Percentiles rank a stretch among this genome's conserved stretches.
phyloP scores from a whole-genome alignment of 2,888 invertebrate species.

The Pristionchus mayeri region DNA sequence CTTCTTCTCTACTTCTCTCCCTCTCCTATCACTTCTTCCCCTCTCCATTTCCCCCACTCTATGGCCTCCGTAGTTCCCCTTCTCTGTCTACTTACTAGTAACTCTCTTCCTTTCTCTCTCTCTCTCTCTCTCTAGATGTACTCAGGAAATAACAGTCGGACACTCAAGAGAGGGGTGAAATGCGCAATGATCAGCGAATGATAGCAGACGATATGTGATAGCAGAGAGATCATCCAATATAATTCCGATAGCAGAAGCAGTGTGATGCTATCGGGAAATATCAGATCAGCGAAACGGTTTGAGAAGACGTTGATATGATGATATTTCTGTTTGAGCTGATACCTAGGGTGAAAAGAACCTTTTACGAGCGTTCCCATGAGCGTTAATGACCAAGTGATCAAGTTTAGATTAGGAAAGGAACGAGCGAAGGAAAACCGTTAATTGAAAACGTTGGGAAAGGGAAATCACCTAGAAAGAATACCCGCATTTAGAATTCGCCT shows the following conservation, averaged over 20 bases:
- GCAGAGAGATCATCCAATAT: neutral
- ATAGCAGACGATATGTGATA: neutral
- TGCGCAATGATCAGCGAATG: neutral
- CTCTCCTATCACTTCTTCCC: neutral
- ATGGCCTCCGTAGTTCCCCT: neutral
- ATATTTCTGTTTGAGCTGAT: neutral
- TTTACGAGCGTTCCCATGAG: neutral
- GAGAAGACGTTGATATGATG: neutral
- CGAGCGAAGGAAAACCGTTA: neutral
- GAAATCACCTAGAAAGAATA: neutral
- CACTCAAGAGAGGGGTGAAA: neutral
- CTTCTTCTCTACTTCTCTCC: neutral
- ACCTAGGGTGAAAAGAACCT: neutral
- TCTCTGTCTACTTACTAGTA: neutral
- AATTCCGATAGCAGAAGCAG: neutral
- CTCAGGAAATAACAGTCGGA: neutral
- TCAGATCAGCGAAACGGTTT: neutral
- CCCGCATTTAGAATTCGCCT: neutral
- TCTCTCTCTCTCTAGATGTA: neutral
- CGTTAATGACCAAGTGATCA: slow-evolving; percentile 22
- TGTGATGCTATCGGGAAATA: neutral
- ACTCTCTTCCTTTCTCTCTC: neutral
- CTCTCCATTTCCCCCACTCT: neutral
- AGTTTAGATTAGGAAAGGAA: neutral
- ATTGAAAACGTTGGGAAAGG: too few relatives aligned